Percentiles rank a stretch among this genome's conserved stretches.
Evolutionary conservation across 2,888 invertebrate genomes (phyloP).

Genomic region (Diplazon laetatorius): DNA sequence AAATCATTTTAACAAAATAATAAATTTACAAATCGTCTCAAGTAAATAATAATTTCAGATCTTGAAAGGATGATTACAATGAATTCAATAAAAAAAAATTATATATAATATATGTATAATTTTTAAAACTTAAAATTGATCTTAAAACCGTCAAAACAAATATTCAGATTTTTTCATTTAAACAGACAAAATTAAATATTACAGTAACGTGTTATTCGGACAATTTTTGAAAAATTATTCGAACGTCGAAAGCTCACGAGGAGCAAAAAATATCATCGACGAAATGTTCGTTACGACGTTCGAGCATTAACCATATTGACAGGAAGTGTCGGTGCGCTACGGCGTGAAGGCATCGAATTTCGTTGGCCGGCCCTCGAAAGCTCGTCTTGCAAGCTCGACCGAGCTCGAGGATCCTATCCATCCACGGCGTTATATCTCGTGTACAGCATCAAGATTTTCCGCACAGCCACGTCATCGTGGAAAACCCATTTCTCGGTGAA

Average conservation of each 20-base stretch:
- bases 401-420: conserved; percentile 45
- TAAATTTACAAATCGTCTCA: no score
- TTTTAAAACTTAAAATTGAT: no score
- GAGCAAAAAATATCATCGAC: no score
- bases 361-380: conserved; percentile 31
- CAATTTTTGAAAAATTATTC: conserved; percentile 1
- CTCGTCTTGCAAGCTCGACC: conserved; percentile 33
- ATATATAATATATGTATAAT: no score
- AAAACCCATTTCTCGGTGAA: conserved; percentile 5
- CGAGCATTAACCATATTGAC: conserved; percentile 64
- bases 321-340: conserved; percentile 45
- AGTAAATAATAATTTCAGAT: no score
- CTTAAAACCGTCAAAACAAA: no score
- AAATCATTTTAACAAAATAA: no score
- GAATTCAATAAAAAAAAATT: no score
- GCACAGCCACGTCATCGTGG: conserved; percentile 19
- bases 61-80: no score
- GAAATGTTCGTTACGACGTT: conserved; percentile 43
- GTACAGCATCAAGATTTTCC: conserved; percentile 23
- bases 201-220: no score
- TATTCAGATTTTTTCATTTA: no score
- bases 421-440: conserved; percentile 24
- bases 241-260: conserved; percentile 14
- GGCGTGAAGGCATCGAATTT: conserved; percentile 60
- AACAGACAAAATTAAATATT: background rate